Evolutionary conservation across 2,113 vertebrate genomes (phyloP).

Genomic region (Otolemur garnettii): DNA sequence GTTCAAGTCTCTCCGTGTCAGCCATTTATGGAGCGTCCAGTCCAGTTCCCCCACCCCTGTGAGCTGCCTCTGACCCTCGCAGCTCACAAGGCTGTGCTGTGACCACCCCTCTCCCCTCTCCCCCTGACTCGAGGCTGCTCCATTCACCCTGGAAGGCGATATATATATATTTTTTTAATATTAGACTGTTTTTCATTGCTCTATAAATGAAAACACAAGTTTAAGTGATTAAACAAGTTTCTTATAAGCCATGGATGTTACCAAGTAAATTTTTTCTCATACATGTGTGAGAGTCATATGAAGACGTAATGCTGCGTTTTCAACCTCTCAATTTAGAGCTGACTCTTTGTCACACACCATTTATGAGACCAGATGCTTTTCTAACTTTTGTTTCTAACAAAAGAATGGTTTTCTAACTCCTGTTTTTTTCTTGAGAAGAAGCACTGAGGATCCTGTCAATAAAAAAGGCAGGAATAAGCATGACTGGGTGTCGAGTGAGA

Average conservation of each 20-base stretch:
- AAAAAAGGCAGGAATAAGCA: neutral
- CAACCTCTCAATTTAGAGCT: neutral
- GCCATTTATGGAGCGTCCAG: neutral
- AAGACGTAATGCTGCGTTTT: neutral
- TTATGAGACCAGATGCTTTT: neutral
- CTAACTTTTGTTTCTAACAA: neutral
- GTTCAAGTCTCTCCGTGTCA: neutral
- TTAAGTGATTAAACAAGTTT: neutral
- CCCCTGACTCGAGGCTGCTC: neutral
- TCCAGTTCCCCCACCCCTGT: no score
- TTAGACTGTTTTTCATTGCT: neutral
- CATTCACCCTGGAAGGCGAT: neutral
- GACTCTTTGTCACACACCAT: neutral
- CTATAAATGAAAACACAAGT: neutral
- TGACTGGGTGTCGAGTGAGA: neutral
- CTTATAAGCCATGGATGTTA: neutral
- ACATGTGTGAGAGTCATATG: neutral
- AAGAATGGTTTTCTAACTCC: slow-evolving; percentile 4
- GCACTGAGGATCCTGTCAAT: neutral
- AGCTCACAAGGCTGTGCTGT: neutral
- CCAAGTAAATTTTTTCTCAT: neutral
- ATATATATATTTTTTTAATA: neutral
- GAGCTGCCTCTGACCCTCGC: neutral
- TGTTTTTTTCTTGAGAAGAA: neutral
- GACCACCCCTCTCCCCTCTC: no score